Base-by-base conservation (phyloP, 1,140 invertebrate genomes). In the Papilio machaon region DNA sequence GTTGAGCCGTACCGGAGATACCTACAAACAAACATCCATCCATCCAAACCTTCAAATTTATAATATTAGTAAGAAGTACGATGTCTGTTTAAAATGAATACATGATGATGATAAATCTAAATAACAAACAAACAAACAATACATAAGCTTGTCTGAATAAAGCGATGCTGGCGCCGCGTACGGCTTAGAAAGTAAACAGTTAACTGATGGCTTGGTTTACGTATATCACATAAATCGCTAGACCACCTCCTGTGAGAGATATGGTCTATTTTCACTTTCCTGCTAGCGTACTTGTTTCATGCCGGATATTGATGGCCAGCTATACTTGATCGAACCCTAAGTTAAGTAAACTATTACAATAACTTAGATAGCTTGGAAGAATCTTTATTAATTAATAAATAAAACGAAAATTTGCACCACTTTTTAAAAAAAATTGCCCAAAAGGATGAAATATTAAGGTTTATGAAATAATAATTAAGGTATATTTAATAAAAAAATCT, bases 121-220 rank as follows among this genome's bases (percentile, higher is more conserved):
- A 15, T 4, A 10, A 10, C 23, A 11, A 23, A 30, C 23, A 11
- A 23, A 30, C n/a, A 7, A 60, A 64, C 58, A 30, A 64, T 64
- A 64, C n/a, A 64, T 64, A 64, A 64, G 19, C 7, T 54, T 54
- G 52, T 54, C 17, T 35, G 60, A 67, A 35, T 13, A 35, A 35
- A 67, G 60, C 60, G 60, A 67, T 67, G 60, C 11, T 23, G 19
- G 58, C 60, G 23, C 60, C 10, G 60, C 10, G 10, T 60, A 30
- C 11, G 23, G 60, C 60, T 67, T 30, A 30, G 23, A 30, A 67
- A 67, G 60, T 67, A 67, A 67, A 67, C 60, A 67, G 23, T 11
- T 67, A 67, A 67, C 60, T 67, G 60, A 67, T 67, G 19, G 60
- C 23, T 35, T 30, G 35, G 60, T 67, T 67, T 67, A 67, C 60